Evolutionary conservation across 2,113 vertebrate genomes (phyloP).

Genomic region (Oostethus manadensis): DNA sequence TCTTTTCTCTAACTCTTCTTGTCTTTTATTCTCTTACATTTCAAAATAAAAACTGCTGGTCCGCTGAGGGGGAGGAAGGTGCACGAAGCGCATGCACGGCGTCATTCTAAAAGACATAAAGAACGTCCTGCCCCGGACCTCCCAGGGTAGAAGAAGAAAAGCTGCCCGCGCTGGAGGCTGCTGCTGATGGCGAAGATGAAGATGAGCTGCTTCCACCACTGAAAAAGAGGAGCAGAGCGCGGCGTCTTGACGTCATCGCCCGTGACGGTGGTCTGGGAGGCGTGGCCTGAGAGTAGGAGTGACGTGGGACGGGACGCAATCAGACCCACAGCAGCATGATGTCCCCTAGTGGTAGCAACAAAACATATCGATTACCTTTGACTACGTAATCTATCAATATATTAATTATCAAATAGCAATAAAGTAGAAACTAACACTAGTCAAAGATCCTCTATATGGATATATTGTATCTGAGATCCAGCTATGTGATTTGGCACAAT

Average conservation of each 20-base stretch:
- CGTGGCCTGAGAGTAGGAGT: neutral
- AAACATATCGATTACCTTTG: too few relatives aligned
- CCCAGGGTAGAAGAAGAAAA: neutral
- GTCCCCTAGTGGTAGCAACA: neutral
- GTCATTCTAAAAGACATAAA: too few relatives aligned
- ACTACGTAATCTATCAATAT: too few relatives aligned
- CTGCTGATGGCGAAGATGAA: neutral
- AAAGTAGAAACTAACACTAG: too few relatives aligned
- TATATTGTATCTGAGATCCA: too few relatives aligned
- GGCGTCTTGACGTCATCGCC: neutral
- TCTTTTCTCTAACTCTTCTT: constrained; percentile 18
- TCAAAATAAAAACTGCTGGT: too few relatives aligned
- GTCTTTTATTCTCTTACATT: too few relatives aligned
- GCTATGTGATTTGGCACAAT: too few relatives aligned
- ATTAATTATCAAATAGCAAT: too few relatives aligned
- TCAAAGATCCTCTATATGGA: too few relatives aligned
- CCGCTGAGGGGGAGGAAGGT: too few relatives aligned
- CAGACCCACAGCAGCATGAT: neutral
- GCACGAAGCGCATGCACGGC: too few relatives aligned
- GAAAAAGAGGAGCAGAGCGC: neutral
- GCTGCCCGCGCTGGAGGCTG: neutral
- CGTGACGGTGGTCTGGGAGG: neutral
- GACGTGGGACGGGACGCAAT: neutral
- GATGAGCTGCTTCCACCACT: neutral
- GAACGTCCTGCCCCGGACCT: neutral